These are phyloP conservation scores for Trematomus loennbergii DNA, from an alignment of 2,113 vertebrate species.

Conservation along the genomic window DNA sequence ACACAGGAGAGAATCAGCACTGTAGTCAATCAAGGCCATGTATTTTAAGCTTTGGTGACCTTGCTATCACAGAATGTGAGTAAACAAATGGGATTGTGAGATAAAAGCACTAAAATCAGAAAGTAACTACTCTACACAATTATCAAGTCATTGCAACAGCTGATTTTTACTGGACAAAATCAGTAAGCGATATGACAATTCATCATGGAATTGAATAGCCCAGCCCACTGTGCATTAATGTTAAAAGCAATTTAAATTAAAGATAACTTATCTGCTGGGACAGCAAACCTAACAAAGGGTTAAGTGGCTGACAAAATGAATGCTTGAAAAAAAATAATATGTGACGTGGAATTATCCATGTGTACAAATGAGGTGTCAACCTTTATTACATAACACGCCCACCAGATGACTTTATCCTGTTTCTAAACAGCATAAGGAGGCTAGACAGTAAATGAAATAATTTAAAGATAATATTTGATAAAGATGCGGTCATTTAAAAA, in stretches of 20 bases:
- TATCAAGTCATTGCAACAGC: not conserved
- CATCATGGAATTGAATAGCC: not conserved
- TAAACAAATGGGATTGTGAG: not conserved
- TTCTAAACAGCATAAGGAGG: not conserved
- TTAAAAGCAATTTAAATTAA: not conserved
- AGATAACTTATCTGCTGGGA: not conserved
- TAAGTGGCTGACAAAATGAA: not conserved
- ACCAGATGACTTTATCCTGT: constrained; percentile 32
- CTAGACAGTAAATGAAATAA: not conserved
- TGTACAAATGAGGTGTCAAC: constrained; percentile 38
- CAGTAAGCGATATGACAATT: not conserved
- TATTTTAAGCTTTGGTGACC: not conserved
- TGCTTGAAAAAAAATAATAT: not conserved
- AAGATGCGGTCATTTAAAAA: not conserved
- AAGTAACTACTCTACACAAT: not conserved
- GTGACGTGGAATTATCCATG: constrained; percentile 11
- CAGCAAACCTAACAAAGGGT: not conserved
- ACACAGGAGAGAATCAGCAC: not conserved
- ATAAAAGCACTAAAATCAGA: not conserved
- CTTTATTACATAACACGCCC: not conserved
- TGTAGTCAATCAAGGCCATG: not conserved
- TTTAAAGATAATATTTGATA: not conserved
- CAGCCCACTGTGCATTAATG: not conserved
- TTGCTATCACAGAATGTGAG: not conserved
- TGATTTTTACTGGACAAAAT: not conserved